These are phyloP conservation scores for Arvicanthis niloticus DNA, from an alignment of 2,113 vertebrate genomes.

Conservation along the genomic window DNA sequence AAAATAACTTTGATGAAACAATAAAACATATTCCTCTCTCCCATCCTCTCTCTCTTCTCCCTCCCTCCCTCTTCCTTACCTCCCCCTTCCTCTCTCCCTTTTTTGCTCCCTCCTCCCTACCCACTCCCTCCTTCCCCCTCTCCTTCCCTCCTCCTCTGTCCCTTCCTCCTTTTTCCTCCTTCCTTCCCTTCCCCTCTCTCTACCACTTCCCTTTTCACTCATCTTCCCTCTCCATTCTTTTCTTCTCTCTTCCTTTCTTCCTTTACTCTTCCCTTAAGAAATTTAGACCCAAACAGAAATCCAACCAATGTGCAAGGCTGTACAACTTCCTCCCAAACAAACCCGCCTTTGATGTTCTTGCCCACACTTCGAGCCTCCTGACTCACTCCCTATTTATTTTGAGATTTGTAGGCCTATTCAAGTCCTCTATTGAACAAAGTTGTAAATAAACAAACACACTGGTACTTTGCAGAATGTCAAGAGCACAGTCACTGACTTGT, in stretches of 20 bases:
- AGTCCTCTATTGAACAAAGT: background rate
- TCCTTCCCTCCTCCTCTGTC: no score
- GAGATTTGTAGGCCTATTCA: background rate
- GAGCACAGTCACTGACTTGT: background rate
- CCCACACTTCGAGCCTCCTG: background rate
- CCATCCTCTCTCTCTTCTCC: no score
- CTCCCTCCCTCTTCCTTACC: no score
- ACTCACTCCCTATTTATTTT: background rate
- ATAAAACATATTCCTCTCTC: background rate
- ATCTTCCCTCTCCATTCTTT: background rate
- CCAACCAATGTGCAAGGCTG: background rate
- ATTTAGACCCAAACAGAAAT: background rate
- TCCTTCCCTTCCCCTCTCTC: rapidly evolving
- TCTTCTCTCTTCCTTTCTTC: no score
- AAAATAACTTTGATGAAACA: background rate
- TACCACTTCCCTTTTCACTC: background rate
- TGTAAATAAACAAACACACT: background rate
- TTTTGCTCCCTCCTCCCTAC: no score
- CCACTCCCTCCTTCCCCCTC: no score
- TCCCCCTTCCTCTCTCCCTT: rapidly evolving
- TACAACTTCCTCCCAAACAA: background rate
- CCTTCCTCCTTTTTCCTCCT: rapidly evolving
- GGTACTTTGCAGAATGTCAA: background rate
- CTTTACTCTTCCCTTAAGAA: background rate
- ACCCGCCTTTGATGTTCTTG: background rate